Conservation (phyloP, 2,888 invertebrate species). For the Caprella mutica region DNA sequence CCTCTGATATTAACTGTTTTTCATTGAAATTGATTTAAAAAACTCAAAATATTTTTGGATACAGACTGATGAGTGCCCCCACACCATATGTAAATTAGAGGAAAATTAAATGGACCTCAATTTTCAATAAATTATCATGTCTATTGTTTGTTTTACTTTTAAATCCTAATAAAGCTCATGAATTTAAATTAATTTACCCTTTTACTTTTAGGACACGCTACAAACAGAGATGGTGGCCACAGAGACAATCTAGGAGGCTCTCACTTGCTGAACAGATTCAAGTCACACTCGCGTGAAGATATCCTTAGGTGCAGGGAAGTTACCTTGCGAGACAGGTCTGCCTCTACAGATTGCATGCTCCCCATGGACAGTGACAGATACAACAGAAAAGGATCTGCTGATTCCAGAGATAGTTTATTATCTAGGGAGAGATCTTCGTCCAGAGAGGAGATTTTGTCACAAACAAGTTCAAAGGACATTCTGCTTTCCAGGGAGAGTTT, state of each 20-base stretch:
- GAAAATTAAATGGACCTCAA: no score
- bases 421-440: neutral
- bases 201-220: no score
- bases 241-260: constrained; percentile 43
- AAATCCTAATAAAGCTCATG: no score
- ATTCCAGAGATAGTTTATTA: neutral
- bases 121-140: no score
- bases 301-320: neutral
- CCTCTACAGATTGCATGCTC: neutral
- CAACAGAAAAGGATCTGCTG: neutral
- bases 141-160: no score
- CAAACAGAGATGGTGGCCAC: constrained; percentile 44
- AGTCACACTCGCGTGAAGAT: neutral
- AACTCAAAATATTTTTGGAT: no score
- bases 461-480: neutral
- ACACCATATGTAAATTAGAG: no score
- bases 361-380: neutral
- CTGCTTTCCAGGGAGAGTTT: neutral
- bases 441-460: neutral
- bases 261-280: no score
- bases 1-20: no score
- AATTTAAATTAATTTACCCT: no score
- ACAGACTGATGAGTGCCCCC: no score
- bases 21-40: no score
- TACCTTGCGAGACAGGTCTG: neutral